Base-by-base conservation (phyloP, 1,140 invertebrate species). In the Ooceraea biroi region DNA sequence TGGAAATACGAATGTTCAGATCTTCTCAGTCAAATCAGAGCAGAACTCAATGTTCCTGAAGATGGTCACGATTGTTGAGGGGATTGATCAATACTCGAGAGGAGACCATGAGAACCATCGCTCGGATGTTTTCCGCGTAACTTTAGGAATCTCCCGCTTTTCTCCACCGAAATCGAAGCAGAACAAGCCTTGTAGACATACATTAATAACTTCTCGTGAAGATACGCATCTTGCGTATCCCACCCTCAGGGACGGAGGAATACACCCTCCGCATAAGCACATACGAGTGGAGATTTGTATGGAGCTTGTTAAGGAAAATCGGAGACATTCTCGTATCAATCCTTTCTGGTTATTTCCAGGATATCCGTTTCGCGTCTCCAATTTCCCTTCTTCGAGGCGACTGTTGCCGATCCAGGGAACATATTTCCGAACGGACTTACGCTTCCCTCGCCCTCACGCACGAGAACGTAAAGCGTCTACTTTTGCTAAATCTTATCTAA, bases 181-280 rank as follows among this genome's bases (percentile, higher is more conserved):
- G 78, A 85, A 80, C 78, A 83, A 82, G 78, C 85, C 77, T 87
- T 65, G 88, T 91, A 91, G 92, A 93, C 91, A 88, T 93, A 93
- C 93, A 94, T 94, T 93, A 93, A 93, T 93, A 93, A 93, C 92
- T 89, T 52, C 36, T 36, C 36, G 36, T 85, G 84, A 88, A 93
- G 92, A 93, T 93, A 92, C 91, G 91, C 90, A 93, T 93, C 92
- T 92, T 80, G 71, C 52, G 72, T 82, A 90, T 84, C 68, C 85
- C 91, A 89, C 85, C 91, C 90, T 91, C 57, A 25, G 60, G 84
- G 83, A 90, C 83, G 82, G 78, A 86, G 82, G 91, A 86, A 91
- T 91, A 91, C 89, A 91, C 92, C 88, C 91, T 86, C 86, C 85
- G 90, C 92, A 93, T 91, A 92, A 93, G n/a, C n/a, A 93, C 91